Percentiles rank a stretch among this genome's conserved stretches.
Evolutionary conservation across 2,113 vertebrate genomes (phyloP).

Genomic region (Muntiacus reevesi): DNA sequence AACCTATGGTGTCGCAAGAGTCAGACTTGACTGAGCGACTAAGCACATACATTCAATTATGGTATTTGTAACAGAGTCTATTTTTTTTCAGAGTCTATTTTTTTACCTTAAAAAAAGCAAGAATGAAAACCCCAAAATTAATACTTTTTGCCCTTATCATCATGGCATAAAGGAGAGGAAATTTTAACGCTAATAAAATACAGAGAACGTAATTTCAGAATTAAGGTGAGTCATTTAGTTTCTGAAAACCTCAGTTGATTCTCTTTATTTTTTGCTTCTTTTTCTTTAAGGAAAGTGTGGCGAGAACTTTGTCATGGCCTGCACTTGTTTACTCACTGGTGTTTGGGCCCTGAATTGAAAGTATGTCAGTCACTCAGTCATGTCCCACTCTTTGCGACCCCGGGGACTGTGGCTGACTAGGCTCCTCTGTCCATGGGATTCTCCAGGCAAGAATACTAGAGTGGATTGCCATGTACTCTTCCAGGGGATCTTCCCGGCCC

Average conservation of each 20-base stretch:
- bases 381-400: neutral
- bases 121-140: neutral
- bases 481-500: neutral
- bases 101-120: neutral
- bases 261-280: neutral
- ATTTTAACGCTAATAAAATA: neutral
- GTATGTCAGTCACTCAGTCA: neutral
- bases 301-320: neutral
- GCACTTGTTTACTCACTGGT: neutral
- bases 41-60: neutral
- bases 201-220: neutral
- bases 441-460: neutral
- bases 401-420: rapidly evolving
- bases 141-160: neutral
- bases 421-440: neutral
- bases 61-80: neutral
- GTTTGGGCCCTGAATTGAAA: neutral
- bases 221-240: neutral
- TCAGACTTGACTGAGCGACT: neutral
- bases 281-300: neutral
- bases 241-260: neutral
- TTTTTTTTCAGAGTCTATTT: neutral
- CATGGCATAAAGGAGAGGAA: neutral
- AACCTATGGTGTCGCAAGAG: rapidly evolving
- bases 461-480: neutral